Evolutionary conservation across 2,113 vertebrate species (phyloP).

Genomic region (Oryzias celebensis): DNA sequence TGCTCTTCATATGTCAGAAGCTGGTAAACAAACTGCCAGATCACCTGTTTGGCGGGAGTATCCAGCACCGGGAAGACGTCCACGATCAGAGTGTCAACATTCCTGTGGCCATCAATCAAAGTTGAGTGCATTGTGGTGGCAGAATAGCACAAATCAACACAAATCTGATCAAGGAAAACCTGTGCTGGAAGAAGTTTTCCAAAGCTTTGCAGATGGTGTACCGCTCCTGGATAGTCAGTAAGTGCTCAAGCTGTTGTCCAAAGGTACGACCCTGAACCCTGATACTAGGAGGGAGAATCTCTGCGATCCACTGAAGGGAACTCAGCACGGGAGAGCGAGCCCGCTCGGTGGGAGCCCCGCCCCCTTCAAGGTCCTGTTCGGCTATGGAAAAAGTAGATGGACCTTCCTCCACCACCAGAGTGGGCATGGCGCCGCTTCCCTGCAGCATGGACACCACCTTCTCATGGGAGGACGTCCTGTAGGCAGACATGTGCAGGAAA

Average conservation of each 20-base stretch:
- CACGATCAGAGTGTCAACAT: constrained; percentile 95
- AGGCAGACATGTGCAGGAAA: constrained; percentile 7
- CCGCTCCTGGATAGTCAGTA: constrained; percentile 90
- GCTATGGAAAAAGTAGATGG: constrained; percentile 75
- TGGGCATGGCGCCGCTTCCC: constrained; percentile 97
- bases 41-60: constrained; percentile 95
- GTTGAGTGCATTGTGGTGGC: background rate
- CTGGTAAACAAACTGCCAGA: constrained; percentile 99
- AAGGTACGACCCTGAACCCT: constrained; percentile 95
- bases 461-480: constrained; percentile 93
- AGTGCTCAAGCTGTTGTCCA: constrained; percentile 94
- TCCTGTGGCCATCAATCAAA: constrained; percentile 76
- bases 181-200: constrained; percentile 98
- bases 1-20: constrained; percentile 96
- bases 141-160: too few species aligned
- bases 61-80: constrained; percentile 94
- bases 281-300: constrained; percentile 95
- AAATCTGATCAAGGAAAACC: constrained; percentile 16
- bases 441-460: constrained; percentile 99
- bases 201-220: constrained; percentile 91
- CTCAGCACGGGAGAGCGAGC: constrained; percentile 86
- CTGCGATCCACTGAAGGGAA: constrained; percentile 96
- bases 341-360: constrained; percentile 32
- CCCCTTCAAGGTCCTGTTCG: constrained; percentile 60
- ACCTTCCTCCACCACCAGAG: constrained; percentile 94